phyloP scores from a whole-genome alignment of 1,140 invertebrate species.

The Drosophila virilis region DNA sequence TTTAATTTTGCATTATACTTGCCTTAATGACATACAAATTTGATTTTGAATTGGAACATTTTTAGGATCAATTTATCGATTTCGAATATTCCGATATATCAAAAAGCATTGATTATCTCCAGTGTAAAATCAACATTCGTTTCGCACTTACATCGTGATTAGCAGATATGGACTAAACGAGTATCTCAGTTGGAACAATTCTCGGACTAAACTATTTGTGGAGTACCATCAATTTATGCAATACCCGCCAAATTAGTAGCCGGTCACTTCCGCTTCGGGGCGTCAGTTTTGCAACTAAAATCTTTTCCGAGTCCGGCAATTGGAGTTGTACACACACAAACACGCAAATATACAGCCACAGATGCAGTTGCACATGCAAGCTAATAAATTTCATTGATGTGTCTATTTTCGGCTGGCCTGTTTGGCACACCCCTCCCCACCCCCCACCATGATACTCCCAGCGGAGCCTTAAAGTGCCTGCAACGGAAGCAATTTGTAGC shows the following conservation, averaged over 20 bases:
- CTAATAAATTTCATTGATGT: constrained; percentile 84
- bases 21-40: no score
- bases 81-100: no score
- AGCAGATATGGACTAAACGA: no score
- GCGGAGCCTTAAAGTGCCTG: constrained; percentile 64
- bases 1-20: no score
- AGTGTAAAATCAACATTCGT: no score
- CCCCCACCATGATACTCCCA: constrained; percentile 6
- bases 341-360: constrained; percentile 39
- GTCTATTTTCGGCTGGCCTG: constrained; percentile 69
- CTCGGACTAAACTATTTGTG: constrained; percentile 31
- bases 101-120: no score
- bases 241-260: constrained; percentile 64
- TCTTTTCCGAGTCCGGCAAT: constrained; percentile 63
- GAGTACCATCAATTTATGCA: constrained; percentile 51
- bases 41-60: no score
- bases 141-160: no score
- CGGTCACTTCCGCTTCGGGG: constrained; percentile 63
- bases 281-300: constrained; percentile 45
- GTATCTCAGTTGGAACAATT: neutral
- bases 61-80: no score
- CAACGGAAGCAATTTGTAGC: constrained; percentile 84
- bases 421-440: neutral
- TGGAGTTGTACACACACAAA: constrained; percentile 52
- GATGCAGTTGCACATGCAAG: constrained; percentile 81